Base-by-base conservation (phyloP, 2,888 invertebrate species). In the Girardia tigrina region DNA sequence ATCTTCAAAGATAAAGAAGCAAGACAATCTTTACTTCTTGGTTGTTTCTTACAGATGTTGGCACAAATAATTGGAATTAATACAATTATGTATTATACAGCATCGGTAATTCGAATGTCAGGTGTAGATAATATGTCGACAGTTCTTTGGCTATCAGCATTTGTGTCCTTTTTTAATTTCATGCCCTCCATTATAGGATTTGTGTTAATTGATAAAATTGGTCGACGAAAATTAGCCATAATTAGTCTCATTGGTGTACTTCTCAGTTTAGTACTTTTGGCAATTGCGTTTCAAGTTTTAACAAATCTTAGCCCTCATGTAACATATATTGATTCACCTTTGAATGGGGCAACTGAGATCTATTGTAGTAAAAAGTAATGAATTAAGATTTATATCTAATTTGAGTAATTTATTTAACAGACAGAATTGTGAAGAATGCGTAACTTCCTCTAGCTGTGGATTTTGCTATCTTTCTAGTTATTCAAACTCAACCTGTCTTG, bases 1-100 rank as follows among this genome's bases (percentile, higher is more conserved):
- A 36, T 36, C 16, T 16, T 36, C 36, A 36, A 36, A 8, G 36
- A 36, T 36, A 36, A 36, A 36, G 16, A 12, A 36, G 36, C 36
- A 16, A 36, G 85, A 72, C 78, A 83, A 72, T 87, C 87, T 0
- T 80, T 87, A 1, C 74, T 86, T 28, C 80, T 87, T 20, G 87
- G 87, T 0, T 86, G 86, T 80, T 80, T 83, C 4, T 80, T 87
- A 29, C 87, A 87, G 79, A 80, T 86, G 70, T 85, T 86, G 79
- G 87, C 87, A 79, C 87, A 87, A 79, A 79, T 87, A 1, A 81
- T 84, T 75, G 87, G 87, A 23, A 87, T 87, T 79, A 87, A 87
- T 80, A 87, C 87, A 1, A 85, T 87, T 77, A 86, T 85, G 84
- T 84, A 80, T 78, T 84, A 83, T 80, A 82, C 82, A 75, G 83